Conservation (phyloP, 92 coral and sea anemone genomes). For the Phymanthus crucifer region DNA sequence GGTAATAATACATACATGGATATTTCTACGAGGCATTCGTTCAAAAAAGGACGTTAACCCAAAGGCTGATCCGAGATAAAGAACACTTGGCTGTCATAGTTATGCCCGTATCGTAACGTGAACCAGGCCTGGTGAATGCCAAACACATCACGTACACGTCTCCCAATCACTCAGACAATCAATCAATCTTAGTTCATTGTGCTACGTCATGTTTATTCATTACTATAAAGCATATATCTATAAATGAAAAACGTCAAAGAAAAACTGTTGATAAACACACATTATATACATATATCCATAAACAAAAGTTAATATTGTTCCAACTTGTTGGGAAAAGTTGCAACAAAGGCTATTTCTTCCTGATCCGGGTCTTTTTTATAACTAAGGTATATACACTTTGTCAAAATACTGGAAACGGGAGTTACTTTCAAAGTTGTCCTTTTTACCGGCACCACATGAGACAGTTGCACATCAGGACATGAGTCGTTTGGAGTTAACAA, state of each 20-base stretch:
- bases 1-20: too few relatives aligned
- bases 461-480: not conserved
- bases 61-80: too few relatives aligned
- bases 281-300: too few relatives aligned
- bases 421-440: constrained; percentile 13
- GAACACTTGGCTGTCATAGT: too few relatives aligned
- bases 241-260: not conserved
- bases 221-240: not conserved
- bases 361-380: constrained; percentile 11
- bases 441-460: constrained; percentile 26
- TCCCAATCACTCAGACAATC: not conserved
- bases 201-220: not conserved
- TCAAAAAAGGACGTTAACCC: too few relatives aligned
- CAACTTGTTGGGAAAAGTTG: constrained; percentile 36
- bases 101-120: too few relatives aligned
- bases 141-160: too few relatives aligned
- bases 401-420: constrained; percentile 5
- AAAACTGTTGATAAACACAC: not conserved
- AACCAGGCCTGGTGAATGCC: too few relatives aligned
- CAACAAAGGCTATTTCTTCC: constrained; percentile 26
- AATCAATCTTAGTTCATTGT: not conserved
- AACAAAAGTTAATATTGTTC: not conserved
- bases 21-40: too few relatives aligned
- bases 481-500: not conserved
- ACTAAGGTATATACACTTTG: constrained; percentile 28